Base-by-base conservation (phyloP, 2,888 invertebrate genomes). In the Danaus chrysippus region DNA sequence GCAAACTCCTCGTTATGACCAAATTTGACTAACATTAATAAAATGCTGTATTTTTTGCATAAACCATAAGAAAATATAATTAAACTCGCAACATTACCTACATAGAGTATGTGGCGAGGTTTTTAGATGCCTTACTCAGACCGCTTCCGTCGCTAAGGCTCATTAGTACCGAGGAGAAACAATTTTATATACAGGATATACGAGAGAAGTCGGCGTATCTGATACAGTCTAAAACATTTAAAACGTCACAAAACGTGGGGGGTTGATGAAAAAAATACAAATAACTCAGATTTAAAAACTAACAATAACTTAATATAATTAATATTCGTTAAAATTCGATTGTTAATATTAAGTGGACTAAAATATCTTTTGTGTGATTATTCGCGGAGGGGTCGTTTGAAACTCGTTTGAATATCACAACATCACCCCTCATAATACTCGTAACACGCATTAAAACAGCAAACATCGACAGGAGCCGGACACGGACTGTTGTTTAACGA, bases 391-490 rank as follows among this genome's bases (percentile, higher is more conserved):
- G 54, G 46, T 19, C 62, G 42, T 60, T 65, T 60, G 63, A 63
- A 65, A 56, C 56, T 53, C 19, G 60, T 65, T 65, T 65, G 63
- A 62, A 63, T 59, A 56, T 58, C 44, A 57, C 23, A 10, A 57
- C 44, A 46, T 46, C 53, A 54, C 58, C 58, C 58, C 58, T 53
- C 19, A 23, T 17, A n/a, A 53, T 44, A 49, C 52, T 13, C 19
- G 53, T 17, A 52, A 65, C 60, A 58, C 58, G 61, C 54, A 53
- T 56, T 49, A 13, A 42, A 42, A 46, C 46, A 54, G 13, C 13
- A 34, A 23, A 58, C 42, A 42, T 46, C 44, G 55, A 53, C 63
- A 58, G 60, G 58, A 17, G 43, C 46, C 34, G 13, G n/a, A 44
- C 23, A 56, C 55, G 42, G 56, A 56, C 56, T 17, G 58, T 54